phyloP scores from a whole-genome alignment of 2,888 invertebrate genomes.

The Aspidapion aeneum region DNA sequence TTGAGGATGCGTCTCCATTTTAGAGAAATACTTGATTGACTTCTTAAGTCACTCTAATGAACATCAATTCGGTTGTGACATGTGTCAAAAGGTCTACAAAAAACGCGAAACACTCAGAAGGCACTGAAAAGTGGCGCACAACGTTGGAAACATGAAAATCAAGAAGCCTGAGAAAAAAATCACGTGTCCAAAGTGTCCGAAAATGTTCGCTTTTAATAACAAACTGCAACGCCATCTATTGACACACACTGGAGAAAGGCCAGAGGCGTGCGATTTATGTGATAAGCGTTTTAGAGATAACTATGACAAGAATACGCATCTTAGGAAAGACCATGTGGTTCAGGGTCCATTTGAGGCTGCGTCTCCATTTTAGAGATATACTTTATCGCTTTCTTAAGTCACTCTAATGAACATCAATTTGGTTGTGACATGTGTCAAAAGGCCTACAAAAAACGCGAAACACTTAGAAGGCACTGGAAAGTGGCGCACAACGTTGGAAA shows the following conservation, averaged over 20 bases:
- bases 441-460: conserved; percentile 50
- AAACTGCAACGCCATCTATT: conserved; percentile 35
- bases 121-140: conserved; percentile 33
- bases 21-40: no score
- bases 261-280: conserved; percentile 35
- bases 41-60: conserved; percentile 36
- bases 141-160: conserved; percentile 39
- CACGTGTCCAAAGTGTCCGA: conserved; percentile 33
- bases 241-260: conserved; percentile 36
- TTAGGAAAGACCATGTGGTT: conserved; percentile 34
- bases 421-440: conserved; percentile 52
- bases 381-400: conserved; percentile 33
- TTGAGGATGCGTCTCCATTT: no score
- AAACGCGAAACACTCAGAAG: conserved; percentile 41
- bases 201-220: conserved; percentile 34
- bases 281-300: conserved; percentile 35
- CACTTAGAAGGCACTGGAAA: conserved; percentile 33
- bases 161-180: conserved; percentile 41
- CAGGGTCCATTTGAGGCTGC: no score
- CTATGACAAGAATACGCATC: conserved; percentile 34
- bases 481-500: conserved; percentile 37
- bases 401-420: conserved; percentile 35
- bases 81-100: conserved; percentile 53
- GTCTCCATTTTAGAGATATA: no score
- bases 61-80: conserved; percentile 45